A percentile compares a stretch with the other conserved stretches of the same genome.
Evolutionary conservation across 2,888 invertebrate species (phyloP).

Genomic region (Callimorpha dominula): DNA sequence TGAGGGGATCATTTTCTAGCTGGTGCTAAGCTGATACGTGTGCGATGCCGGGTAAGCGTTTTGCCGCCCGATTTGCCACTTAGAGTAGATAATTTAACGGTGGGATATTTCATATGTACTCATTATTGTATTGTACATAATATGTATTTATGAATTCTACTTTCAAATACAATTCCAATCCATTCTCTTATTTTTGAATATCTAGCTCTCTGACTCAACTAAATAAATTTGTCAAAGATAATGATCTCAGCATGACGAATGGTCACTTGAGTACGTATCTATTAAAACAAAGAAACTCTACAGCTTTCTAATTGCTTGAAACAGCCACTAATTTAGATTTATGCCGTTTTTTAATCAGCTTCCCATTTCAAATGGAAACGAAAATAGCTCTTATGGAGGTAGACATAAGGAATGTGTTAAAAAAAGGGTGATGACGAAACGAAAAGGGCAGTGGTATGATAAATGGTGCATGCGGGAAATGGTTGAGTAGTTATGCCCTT

Average conservation of each 20-base stretch:
- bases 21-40: neutral
- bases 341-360: slow-evolving; percentile 51
- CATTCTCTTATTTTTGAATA: slow-evolving; percentile 9
- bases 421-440: slow-evolving; percentile 26
- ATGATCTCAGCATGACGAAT: slow-evolving; percentile 50
- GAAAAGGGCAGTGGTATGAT: slow-evolving; percentile 17
- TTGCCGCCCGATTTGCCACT: neutral
- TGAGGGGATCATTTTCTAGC: neutral
- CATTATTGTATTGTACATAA: neutral
- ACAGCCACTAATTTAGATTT: slow-evolving; percentile 66
- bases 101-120: neutral
- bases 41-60: neutral
- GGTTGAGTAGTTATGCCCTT: slow-evolving; percentile 12
- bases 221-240: slow-evolving; percentile 50
- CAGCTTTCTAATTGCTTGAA: slow-evolving; percentile 76
- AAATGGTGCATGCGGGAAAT: slow-evolving; percentile 12
- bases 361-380: slow-evolving; percentile 2
- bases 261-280: slow-evolving; percentile 41
- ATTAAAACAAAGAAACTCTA: slow-evolving; percentile 72
- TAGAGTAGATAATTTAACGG: neutral
- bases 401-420: slow-evolving; percentile 16
- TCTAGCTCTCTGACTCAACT: slow-evolving; percentile 18
- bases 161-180: neutral
- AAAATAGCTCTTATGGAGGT: slow-evolving; percentile 16
- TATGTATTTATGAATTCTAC: neutral